Percentiles rank a stretch among this genome's conserved stretches.
phyloP scores from a whole-genome alignment of 1,140 invertebrate genomes.

The Pseudobourletiella spinata region DNA sequence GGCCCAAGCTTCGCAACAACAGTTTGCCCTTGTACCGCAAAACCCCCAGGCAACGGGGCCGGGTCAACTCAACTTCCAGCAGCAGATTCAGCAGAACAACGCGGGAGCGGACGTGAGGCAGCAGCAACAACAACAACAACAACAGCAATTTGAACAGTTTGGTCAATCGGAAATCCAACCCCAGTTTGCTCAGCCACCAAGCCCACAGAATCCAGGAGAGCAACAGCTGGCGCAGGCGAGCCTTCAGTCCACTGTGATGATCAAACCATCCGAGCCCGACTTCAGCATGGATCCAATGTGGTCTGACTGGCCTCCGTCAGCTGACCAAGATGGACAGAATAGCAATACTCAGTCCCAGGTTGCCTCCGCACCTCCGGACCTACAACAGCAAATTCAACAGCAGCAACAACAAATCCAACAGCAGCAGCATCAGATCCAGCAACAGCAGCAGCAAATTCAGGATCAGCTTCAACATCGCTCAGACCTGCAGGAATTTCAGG shows the following conservation, averaged over 20 bases:
- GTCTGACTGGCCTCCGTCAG: not conserved
- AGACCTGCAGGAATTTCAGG: not conserved
- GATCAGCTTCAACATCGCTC: not conserved
- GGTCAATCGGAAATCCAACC: not conserved
- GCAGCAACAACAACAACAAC: slow-evolving; percentile 2
- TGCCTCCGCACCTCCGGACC: too few species aligned
- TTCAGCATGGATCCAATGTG: not conserved
- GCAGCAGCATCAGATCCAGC: slow-evolving; percentile 33
- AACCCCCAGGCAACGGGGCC: not conserved
- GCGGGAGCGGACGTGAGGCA: too few species aligned
- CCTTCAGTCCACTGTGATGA: not conserved
- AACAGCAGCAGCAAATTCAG: slow-evolving; percentile 40
- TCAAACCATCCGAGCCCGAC: not conserved
- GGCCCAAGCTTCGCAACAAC: slow-evolving; percentile 1
- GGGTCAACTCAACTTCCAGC: not conserved
- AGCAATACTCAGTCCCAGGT: not conserved
- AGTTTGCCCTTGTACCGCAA: not conserved
- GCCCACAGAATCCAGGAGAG: not conserved
- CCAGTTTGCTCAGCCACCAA: slow-evolving; percentile 3
- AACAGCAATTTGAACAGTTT: not conserved
- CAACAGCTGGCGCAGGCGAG: slow-evolving; percentile 32
- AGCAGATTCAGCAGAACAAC: not conserved
- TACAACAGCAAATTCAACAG: not conserved
- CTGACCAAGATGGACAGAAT: too few species aligned
- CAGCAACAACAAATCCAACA: too few species aligned